Percentiles rank a stretch among this genome's conserved stretches.
These are phyloP conservation scores for Champsocephalus esox DNA, from an alignment of 2,797 vertebrate species.

Conservation along the genomic window DNA sequence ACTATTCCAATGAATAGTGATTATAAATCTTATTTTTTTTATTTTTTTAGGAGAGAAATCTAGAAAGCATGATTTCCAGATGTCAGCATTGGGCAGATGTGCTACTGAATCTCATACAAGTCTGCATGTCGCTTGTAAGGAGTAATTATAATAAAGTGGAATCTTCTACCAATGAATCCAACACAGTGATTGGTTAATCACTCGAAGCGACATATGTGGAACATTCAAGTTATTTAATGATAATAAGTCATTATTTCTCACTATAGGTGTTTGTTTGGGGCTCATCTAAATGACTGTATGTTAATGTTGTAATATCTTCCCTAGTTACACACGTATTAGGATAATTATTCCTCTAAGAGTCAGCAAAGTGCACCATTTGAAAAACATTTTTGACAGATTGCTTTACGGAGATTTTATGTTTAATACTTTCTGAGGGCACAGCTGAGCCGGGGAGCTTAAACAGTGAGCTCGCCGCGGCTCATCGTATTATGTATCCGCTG, in stretches of 20 bases:
- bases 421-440: slow-evolving; percentile 22
- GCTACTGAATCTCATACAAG: slow-evolving; percentile 1
- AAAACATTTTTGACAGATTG: slow-evolving; percentile 32
- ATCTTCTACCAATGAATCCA: not conserved
- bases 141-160: not conserved
- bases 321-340: too few species aligned
- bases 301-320: too few species aligned
- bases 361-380: not conserved
- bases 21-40: slow-evolving; percentile 34
- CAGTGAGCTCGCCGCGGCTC: slow-evolving; percentile 11
- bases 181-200: not conserved
- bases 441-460: slow-evolving; percentile 38
- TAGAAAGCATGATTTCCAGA: slow-evolving; percentile 12
- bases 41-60: not conserved
- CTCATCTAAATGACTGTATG: too few species aligned
- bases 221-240: too few species aligned
- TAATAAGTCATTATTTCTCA: too few species aligned
- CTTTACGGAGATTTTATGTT: slow-evolving; percentile 10
- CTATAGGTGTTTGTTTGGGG: too few species aligned
- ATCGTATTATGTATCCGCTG: slow-evolving; percentile 12
- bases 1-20: slow-evolving; percentile 24
- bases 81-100: slow-evolving; percentile 14
- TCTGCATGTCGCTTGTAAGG: not conserved
- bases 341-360: slow-evolving; percentile 19
- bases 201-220: not conserved